Evolutionary conservation across 2,113 vertebrate genomes (phyloP).

Genomic region (Lagopus leucura): DNA sequence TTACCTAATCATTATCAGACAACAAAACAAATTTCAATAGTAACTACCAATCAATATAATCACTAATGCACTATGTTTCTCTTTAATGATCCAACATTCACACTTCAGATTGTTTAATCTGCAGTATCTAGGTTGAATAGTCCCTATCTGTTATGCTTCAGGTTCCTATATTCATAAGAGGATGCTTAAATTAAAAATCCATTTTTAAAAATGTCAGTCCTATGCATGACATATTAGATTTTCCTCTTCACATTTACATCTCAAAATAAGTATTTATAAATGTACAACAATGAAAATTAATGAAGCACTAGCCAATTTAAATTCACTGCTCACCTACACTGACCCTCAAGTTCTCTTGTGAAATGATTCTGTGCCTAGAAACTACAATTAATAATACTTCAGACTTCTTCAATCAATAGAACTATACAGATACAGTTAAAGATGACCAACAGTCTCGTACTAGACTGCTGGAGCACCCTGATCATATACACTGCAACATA

Average conservation of each 20-base stretch:
- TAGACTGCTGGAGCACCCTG: not conserved
- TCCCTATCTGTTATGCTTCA: not conserved
- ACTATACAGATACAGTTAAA: not conserved
- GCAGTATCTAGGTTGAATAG: not conserved
- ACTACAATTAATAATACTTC: not conserved
- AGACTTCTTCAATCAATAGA: not conserved
- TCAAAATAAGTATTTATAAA: not conserved
- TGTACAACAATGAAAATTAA: not conserved
- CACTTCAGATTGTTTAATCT: not conserved
- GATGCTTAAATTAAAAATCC: not conserved
- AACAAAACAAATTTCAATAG: conserved; percentile 40
- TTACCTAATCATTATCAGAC: conserved; percentile 9
- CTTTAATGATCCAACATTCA: not conserved
- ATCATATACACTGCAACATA: not conserved
- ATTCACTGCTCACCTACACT: not conserved
- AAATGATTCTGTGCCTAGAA: not conserved
- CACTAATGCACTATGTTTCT: not conserved
- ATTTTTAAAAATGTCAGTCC: not conserved
- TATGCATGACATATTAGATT: not conserved
- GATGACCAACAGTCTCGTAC: not conserved
- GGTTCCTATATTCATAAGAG: not conserved
- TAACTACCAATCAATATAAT: conserved; percentile 21
- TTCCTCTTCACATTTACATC: not conserved
- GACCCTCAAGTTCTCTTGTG: not conserved
- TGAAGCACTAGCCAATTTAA: not conserved